Percentiles rank a stretch among this genome's conserved stretches.
phyloP scores from a whole-genome alignment of 2,113 vertebrate species.

The Mustelus asterias region DNA sequence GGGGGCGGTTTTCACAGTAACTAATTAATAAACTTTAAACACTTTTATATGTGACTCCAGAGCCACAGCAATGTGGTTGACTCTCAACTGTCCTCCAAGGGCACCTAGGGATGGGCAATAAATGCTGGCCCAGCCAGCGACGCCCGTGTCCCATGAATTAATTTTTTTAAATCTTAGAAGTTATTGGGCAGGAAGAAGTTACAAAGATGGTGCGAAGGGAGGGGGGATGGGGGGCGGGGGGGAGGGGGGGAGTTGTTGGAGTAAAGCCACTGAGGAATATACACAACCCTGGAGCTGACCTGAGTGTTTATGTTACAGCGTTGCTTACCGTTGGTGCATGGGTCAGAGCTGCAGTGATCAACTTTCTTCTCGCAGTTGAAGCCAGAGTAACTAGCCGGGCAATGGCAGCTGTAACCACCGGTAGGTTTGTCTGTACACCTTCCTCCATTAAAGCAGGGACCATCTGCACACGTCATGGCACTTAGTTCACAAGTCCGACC shows the following conservation, averaged over 20 bases:
- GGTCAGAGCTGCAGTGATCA: slow-evolving; percentile 82
- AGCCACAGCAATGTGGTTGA: too few species aligned
- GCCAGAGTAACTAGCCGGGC: slow-evolving; percentile 77
- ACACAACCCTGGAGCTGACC: neutral
- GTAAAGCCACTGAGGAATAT: neutral
- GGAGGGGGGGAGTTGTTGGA: neutral
- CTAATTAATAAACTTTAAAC: too few species aligned
- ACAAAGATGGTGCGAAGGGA: neutral
- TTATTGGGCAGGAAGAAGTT: neutral
- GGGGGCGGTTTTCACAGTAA: too few species aligned
- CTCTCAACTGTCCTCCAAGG: too few species aligned
- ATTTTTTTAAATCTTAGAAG: too few species aligned
- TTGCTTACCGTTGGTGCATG: slow-evolving; percentile 80
- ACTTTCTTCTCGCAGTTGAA: slow-evolving; percentile 99
- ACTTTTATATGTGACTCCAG: too few species aligned
- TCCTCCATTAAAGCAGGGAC: slow-evolving; percentile 85
- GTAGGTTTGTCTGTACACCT: slow-evolving; percentile 80
- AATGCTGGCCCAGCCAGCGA: too few species aligned
- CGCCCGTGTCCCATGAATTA: too few species aligned
- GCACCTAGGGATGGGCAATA: too few species aligned
- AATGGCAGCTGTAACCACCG: slow-evolving; percentile 87
- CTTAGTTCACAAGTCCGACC: slow-evolving; percentile 90
- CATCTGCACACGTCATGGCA: slow-evolving; percentile 88
- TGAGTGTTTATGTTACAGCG: neutral
- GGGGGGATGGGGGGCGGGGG: neutral